phyloP scores from a whole-genome alignment of 2,888 invertebrate genomes.

The Galerucella nymphaeae region DNA sequence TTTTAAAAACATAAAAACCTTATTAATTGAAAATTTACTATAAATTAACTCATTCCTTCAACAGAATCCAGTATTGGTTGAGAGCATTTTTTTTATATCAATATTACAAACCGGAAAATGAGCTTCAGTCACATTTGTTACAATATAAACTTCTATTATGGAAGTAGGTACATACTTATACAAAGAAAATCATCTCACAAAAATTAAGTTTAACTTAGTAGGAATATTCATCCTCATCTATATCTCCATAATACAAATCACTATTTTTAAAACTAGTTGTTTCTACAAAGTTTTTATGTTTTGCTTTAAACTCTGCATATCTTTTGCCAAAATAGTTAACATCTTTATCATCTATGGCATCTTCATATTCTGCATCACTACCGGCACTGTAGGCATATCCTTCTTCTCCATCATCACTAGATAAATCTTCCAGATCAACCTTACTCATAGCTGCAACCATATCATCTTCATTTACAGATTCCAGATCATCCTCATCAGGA shows the following conservation, averaged over 20 bases:
- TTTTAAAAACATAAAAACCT: no score
- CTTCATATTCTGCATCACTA: constrained; percentile 61
- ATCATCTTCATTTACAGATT: constrained; percentile 72
- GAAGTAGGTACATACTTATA: background rate
- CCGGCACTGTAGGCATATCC: constrained; percentile 64
- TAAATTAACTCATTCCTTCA: no score
- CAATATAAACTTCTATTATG: background rate
- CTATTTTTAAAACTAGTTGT: constrained; percentile 34
- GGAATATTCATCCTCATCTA: constrained; percentile 53
- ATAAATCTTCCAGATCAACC: constrained; percentile 55
- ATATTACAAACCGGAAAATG: no score
- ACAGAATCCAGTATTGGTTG: no score
- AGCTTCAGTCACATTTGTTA: no score
- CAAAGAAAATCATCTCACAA: background rate
- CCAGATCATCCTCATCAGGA: constrained; percentile 70
- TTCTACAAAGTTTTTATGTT: constrained; percentile 58
- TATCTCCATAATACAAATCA: constrained; percentile 54
- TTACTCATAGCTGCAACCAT: constrained; percentile 71
- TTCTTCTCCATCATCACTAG: constrained; percentile 62
- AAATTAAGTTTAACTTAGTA: constrained; percentile 36
- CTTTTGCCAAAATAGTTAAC: constrained; percentile 72
- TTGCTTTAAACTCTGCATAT: constrained; percentile 77
- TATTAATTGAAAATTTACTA: no score
- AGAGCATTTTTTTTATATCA: no score
- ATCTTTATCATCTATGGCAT: constrained; percentile 66